Percentiles rank a stretch among this genome's conserved stretches.
Conservation (phyloP, 2,113 vertebrate species). For the Laticauda laticaudata region DNA sequence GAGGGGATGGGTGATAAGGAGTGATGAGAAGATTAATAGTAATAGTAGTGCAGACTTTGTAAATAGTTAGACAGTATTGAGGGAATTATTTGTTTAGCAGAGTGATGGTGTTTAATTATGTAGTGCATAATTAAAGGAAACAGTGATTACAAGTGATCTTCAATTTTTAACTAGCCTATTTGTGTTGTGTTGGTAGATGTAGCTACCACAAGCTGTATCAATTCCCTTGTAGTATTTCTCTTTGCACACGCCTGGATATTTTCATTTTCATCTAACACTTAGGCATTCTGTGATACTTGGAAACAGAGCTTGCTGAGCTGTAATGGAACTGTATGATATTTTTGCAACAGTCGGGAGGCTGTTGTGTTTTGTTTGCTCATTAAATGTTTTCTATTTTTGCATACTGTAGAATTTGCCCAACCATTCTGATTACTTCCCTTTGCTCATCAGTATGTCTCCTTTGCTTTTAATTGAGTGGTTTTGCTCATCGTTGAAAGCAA, state of each 20-base stretch:
- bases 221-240: background rate
- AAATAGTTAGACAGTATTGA: too few relatives aligned
- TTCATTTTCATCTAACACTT: background rate
- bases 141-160: background rate
- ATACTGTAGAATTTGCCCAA: background rate
- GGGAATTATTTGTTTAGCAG: too few relatives aligned
- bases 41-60: too few relatives aligned
- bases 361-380: background rate
- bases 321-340: background rate
- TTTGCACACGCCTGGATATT: background rate
- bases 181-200: background rate
- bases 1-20: too few relatives aligned
- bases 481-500: background rate
- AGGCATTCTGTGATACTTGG: background rate
- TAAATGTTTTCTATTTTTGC: background rate
- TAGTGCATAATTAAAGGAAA: background rate
- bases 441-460: background rate
- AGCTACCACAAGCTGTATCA: background rate
- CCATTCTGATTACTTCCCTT: background rate
- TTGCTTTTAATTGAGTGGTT: background rate
- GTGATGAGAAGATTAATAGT: too few relatives aligned
- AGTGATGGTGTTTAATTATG: too few relatives aligned
- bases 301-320: background rate
- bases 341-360: background rate
- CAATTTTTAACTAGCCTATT: background rate